Evolutionary conservation across 2,888 invertebrate genomes (phyloP), one percentile per base, ranked within the genome.

Genomic region (Adelognathus sp.): DNA sequence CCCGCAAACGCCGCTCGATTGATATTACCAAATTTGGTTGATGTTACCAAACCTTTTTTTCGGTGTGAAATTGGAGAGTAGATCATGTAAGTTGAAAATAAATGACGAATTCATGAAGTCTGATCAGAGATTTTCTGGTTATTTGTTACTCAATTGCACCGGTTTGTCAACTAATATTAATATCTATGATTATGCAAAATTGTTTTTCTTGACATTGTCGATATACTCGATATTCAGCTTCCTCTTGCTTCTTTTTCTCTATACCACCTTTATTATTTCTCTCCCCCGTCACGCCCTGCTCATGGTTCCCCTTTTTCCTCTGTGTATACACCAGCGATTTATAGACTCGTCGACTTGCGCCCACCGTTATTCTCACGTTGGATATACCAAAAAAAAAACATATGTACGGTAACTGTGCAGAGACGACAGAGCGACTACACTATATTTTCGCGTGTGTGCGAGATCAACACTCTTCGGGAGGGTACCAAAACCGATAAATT

Each of bases 311-410:
- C 33, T 44, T 72, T 80, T 80, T 81, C 79, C 86, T 84, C n/a
- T n/a, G n/a, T n/a, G 86, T 84, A 81, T 83, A 84, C 83, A 79
- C 82, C 82, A 83, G 84, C 85, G 85, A 87, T 87, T 87, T 87
- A 87, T 87, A 82, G 86, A 87, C 87, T 87, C 77, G 75, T 44
- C 39, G 52, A 63, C 52, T 39, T 31, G 52, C 41, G 44, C 7
- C 33, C 29, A 52, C 2, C 31, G 54, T 39, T 29, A 52, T 50
- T 31, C 33, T 39, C 27, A 24, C 33, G 39, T 60, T 36, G 11
- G 9, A 50, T 60, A 36, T 64, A 33, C 21, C 6, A 24, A 11
- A 4, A 16, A 18, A 9, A n/a, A 6, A 14, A n/a, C 16, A 54
- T 18, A 56, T 60, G 79, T 81, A 77, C 67, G 81, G 36, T 54